Evolutionary conservation across 1,140 invertebrate species (phyloP).

Genomic region (Drosophila serrata): DNA sequence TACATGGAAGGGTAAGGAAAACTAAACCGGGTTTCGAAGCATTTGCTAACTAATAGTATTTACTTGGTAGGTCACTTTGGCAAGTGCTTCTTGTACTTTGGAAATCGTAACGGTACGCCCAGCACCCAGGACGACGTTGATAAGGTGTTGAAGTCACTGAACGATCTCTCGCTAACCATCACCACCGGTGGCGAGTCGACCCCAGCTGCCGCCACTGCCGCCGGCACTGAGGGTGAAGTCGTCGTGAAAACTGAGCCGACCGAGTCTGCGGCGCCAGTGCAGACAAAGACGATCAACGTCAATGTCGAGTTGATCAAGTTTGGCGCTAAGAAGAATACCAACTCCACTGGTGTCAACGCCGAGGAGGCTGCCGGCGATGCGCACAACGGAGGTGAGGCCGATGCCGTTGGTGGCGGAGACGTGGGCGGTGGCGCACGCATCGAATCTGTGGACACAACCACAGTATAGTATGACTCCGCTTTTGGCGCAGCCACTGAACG

Average conservation of each 20-base stretch:
- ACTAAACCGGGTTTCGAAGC: no score
- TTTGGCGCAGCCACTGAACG: slow-evolving; percentile 73
- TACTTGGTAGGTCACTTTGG: slow-evolving; percentile 86
- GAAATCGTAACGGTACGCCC: slow-evolving; percentile 86
- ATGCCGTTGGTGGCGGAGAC: slow-evolving; percentile 49
- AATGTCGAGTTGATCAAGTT: slow-evolving; percentile 78
- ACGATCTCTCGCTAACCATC: slow-evolving; percentile 85
- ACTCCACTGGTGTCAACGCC: slow-evolving; percentile 44
- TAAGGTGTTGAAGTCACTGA: slow-evolving; percentile 87
- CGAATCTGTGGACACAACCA: slow-evolving; percentile 83
- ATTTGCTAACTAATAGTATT: neutral
- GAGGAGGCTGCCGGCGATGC: slow-evolving; percentile 49
- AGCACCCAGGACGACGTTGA: slow-evolving; percentile 86
- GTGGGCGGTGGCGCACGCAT: slow-evolving; percentile 68
- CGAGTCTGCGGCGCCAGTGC: slow-evolving; percentile 51
- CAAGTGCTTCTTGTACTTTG: slow-evolving; percentile 88
- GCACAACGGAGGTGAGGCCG: slow-evolving; percentile 51
- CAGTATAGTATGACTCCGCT: slow-evolving; percentile 82
- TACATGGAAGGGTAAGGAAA: slow-evolving; percentile 86
- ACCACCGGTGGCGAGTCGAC: slow-evolving; percentile 61
- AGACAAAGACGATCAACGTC: slow-evolving; percentile 79
- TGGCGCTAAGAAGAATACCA: slow-evolving; percentile 66
- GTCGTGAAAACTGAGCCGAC: slow-evolving; percentile 44
- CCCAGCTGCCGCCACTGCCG: slow-evolving; percentile 30
- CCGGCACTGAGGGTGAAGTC: slow-evolving; percentile 55